A percentile compares a stretch with the other conserved stretches of the same genome.
Conservation (phyloP, 2,797 vertebrate species). For the Hydrophis major region DNA sequence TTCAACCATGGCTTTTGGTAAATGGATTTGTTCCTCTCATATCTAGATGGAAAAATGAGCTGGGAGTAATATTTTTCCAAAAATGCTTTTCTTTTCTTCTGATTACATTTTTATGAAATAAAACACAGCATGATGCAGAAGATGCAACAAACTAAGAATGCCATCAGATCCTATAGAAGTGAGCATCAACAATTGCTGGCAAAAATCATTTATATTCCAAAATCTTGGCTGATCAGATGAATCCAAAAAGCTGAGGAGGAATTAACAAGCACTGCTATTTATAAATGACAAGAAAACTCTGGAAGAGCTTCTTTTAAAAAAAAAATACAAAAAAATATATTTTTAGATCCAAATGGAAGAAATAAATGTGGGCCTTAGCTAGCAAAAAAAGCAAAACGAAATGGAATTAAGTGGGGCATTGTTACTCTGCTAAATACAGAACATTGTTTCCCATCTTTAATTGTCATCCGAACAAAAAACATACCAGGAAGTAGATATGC, state of each 20-base stretch:
- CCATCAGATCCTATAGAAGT: not conserved
- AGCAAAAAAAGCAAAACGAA: conserved; percentile 25
- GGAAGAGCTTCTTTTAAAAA: not conserved
- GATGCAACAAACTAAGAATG: conserved; percentile 9
- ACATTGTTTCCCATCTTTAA: conserved; percentile 47
- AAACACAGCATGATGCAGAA: no score
- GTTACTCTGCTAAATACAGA: conserved; percentile 47
- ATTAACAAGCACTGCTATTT: conserved; percentile 13
- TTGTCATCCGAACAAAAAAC: conserved; percentile 46
- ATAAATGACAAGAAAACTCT: not conserved
- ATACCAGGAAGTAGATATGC: conserved; percentile 43
- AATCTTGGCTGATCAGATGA: conserved; percentile 19
- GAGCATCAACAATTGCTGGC: not conserved
- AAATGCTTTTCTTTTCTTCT: not conserved
- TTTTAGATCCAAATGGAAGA: conserved; percentile 40
- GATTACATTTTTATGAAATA: not conserved
- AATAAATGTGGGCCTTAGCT: conserved; percentile 18
- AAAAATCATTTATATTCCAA: conserved; percentile 15
- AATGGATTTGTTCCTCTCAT: not conserved
- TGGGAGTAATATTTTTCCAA: not conserved
- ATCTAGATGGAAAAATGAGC: not conserved
- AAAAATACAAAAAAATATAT: conserved; percentile 20
- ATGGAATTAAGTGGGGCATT: conserved; percentile 41
- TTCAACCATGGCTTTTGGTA: not conserved
- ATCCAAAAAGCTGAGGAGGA: not conserved